Evolutionary conservation across 2,888 invertebrate species (phyloP).

Genomic region (Morpho deidamia): DNA sequence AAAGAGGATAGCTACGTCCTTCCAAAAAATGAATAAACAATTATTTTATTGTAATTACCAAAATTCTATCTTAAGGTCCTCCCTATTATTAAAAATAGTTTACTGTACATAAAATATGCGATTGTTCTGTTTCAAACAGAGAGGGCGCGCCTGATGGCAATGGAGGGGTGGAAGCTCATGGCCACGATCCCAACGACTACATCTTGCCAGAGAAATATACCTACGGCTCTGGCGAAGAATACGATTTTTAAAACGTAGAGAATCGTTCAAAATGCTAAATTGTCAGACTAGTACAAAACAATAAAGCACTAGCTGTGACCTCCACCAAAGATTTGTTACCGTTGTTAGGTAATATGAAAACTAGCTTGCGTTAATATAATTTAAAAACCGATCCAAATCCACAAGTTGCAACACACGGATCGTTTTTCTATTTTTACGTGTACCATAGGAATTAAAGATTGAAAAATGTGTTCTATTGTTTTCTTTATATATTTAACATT

Average conservation of each 20-base stretch:
- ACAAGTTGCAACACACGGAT: no score
- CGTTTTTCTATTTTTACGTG: no score
- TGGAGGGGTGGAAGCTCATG: conserved; percentile 61
- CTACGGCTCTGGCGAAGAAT: conserved; percentile 62
- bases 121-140: conserved; percentile 31
- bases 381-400: no score
- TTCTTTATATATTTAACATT: no score
- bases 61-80: no score
- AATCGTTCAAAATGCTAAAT: not conserved
- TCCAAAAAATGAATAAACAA: not conserved
- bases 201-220: conserved; percentile 62
- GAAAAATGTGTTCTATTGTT: no score
- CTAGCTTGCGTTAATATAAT: no score
- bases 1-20: not conserved
- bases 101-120: no score
- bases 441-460: no score
- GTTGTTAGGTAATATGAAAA: not conserved
- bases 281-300: not conserved
- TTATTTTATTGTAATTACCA: no score
- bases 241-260: conserved; percentile 45
- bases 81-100: no score
- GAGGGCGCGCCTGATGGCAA: conserved; percentile 58
- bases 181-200: conserved; percentile 65
- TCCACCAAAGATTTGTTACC: not conserved
- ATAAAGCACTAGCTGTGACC: not conserved